Conservation (phyloP, 2,113 vertebrate genomes). For the Scalopus aquaticus region DNA sequence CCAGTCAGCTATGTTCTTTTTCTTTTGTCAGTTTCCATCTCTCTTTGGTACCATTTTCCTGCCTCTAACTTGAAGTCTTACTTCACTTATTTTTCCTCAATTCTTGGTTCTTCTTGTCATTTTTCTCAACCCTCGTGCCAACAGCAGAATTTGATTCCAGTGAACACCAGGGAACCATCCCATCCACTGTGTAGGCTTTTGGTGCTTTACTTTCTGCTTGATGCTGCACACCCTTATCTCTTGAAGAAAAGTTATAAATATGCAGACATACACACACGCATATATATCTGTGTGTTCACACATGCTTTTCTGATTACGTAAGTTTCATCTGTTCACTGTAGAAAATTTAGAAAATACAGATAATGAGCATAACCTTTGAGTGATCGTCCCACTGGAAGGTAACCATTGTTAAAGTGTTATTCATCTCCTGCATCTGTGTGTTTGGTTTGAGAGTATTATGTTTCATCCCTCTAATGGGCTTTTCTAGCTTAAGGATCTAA, state of each 20-base stretch:
- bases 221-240: neutral
- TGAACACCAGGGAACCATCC: slow-evolving; percentile 90
- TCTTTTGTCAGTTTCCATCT: neutral
- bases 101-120: slow-evolving; percentile 77
- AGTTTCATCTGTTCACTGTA: neutral
- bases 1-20: neutral
- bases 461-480: neutral
- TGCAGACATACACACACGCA: neutral
- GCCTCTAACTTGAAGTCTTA: slow-evolving; percentile 74
- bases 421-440: neutral
- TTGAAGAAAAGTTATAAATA: neutral
- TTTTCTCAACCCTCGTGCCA: slow-evolving; percentile 88
- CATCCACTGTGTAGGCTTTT: slow-evolving; percentile 57
- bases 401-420: neutral
- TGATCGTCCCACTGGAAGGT: neutral
- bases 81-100: slow-evolving; percentile 69
- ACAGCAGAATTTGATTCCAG: slow-evolving; percentile 81
- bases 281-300: too few relatives aligned
- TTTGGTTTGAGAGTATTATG: neutral
- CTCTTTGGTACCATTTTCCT: slow-evolving; percentile 35
- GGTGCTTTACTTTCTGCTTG: slow-evolving; percentile 32
- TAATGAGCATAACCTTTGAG: neutral
- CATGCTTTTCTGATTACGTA: too few relatives aligned
- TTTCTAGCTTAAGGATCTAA: neutral
- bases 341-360: slow-evolving; percentile 18